These are phyloP conservation scores for Lycocerus yunnanus DNA, from an alignment of 2,888 invertebrate genomes.

Conservation along the genomic window DNA sequence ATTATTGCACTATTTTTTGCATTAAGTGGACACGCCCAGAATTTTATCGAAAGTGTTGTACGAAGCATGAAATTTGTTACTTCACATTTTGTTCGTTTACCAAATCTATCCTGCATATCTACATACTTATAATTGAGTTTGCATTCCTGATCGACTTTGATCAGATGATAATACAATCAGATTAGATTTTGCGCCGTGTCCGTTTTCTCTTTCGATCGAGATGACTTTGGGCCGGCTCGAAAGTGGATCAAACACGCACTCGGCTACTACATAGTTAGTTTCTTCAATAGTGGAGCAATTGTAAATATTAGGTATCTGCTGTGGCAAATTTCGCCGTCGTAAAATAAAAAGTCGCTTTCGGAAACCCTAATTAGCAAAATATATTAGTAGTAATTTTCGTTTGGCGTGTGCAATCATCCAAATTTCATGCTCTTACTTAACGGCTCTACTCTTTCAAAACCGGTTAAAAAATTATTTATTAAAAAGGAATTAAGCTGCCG, in stretches of 20 bases:
- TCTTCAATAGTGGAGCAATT: background rate
- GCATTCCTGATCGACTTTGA: background rate
- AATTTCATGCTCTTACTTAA: background rate
- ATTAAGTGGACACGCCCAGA: background rate
- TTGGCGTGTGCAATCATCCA: background rate
- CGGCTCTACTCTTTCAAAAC: background rate
- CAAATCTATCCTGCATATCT: too few species aligned
- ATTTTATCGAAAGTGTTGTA: background rate
- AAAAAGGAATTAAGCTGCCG: background rate
- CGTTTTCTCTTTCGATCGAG: slow-evolving; percentile 48
- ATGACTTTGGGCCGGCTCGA: slow-evolving; percentile 38
- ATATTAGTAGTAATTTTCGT: background rate
- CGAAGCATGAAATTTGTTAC: background rate
- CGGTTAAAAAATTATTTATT: background rate
- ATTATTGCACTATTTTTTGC: background rate
- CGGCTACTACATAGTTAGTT: too few species aligned
- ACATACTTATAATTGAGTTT: background rate
- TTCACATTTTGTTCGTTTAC: background rate
- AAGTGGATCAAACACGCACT: background rate
- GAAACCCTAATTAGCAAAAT: background rate
- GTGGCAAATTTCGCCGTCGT: background rate
- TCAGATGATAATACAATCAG: background rate
- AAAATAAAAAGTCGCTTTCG: background rate
- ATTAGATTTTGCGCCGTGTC: slow-evolving; percentile 9
- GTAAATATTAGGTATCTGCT: background rate